phyloP scores from a whole-genome alignment of 2,113 vertebrate genomes.

The Myotis lucifugus region DNA sequence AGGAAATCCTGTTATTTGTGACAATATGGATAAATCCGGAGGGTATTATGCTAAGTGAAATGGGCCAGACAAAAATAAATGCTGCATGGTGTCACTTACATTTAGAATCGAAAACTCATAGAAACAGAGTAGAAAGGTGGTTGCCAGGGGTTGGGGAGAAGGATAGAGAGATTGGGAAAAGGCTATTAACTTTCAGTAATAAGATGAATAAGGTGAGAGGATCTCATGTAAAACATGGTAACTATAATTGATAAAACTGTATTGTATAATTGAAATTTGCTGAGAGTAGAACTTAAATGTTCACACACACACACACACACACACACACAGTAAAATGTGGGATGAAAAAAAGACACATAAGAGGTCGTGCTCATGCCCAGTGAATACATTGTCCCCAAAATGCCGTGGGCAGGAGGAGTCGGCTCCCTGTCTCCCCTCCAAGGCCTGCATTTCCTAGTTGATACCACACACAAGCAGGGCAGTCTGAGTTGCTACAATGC shows the following conservation, averaged over 20 bases:
- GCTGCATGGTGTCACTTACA: neutral
- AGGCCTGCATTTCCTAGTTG: neutral
- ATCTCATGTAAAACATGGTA: neutral
- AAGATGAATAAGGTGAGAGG: neutral
- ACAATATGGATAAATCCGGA: neutral
- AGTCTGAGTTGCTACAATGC: neutral
- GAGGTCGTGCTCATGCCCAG: rapidly evolving
- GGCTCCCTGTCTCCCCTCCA: rapidly evolving
- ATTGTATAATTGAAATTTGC: neutral
- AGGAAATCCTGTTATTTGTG: neutral
- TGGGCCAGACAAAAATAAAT: neutral
- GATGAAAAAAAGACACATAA: neutral
- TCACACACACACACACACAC: neutral
- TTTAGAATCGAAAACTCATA: neutral
- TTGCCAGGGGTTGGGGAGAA: neutral
- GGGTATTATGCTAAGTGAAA: neutral
- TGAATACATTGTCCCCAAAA: too few species aligned
- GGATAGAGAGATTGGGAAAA: neutral
- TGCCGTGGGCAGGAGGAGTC: neutral
- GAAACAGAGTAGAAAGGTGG: neutral
- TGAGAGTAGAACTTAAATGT: neutral
- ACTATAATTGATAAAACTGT: neutral
- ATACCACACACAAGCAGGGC: rapidly evolving
- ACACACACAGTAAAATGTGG: neutral
- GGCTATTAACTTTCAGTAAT: neutral